Percentiles rank a stretch among this genome's conserved stretches.
phyloP scores from a whole-genome alignment of 2,113 vertebrate species.

The Corythoichthys intestinalis region DNA sequence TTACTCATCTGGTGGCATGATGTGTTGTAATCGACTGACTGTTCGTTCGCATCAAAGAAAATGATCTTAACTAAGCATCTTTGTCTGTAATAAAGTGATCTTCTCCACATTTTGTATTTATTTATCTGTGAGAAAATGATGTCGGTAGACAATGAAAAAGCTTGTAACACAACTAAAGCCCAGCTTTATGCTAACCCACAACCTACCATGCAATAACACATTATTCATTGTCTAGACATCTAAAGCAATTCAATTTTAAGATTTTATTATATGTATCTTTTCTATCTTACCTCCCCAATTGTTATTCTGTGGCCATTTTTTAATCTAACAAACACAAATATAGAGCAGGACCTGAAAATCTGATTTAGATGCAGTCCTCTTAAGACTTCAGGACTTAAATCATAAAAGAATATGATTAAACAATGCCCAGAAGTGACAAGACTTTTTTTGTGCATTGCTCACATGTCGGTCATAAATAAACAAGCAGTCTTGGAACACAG shows the following conservation, averaged over 20 bases:
- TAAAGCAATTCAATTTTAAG: conserved; percentile 21
- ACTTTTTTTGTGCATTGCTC: conserved; percentile 18
- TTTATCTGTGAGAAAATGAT: background rate
- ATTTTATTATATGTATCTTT: conserved; percentile 17
- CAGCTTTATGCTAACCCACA: background rate
- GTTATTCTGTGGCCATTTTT: conserved; percentile 16
- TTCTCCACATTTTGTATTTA: background rate
- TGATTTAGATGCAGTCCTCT: conserved; percentile 33
- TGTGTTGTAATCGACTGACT: too few species aligned
- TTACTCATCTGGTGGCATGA: too few species aligned
- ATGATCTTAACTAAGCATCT: too few species aligned
- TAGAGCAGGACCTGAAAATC: conserved; percentile 18
- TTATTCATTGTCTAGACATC: conserved; percentile 20
- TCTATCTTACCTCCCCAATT: conserved; percentile 11
- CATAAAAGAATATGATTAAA: conserved; percentile 43
- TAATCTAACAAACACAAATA: conserved; percentile 17
- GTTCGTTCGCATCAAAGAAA: too few species aligned
- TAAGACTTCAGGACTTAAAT: conserved; percentile 38
- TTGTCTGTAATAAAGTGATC: too few species aligned
- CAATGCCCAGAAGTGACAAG: conserved; percentile 34
- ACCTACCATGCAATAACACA: conserved; percentile 7
- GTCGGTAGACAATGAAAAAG: background rate
- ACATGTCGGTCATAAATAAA: conserved; percentile 42
- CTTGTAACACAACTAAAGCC: background rate
- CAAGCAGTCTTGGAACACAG: conserved; percentile 27